Percentiles rank a stretch among this genome's conserved stretches.
phyloP scores from a whole-genome alignment of 1,140 invertebrate genomes.

The Habropoda laboriosa region DNA sequence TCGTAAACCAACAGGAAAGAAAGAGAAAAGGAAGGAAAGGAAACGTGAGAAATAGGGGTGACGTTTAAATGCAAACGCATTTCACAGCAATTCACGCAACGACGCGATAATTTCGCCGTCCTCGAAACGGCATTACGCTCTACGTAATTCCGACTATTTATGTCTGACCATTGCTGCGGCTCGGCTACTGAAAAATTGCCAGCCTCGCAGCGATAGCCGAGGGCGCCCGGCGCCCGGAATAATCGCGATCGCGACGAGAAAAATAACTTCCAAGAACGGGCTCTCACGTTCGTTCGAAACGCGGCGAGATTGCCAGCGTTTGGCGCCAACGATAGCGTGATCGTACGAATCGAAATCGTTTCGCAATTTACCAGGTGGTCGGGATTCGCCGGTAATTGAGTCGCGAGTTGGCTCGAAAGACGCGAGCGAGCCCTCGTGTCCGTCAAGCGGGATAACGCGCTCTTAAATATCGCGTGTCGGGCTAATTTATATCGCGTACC shows the following conservation, averaged over 20 bases:
- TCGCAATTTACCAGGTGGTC: not conserved
- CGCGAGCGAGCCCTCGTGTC: conserved; percentile 40
- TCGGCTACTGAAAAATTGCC: conserved; percentile 26
- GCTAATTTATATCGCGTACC: conserved; percentile 28
- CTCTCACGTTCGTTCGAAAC: conserved; percentile 9
- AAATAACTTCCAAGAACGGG: not conserved
- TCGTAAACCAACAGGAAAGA: not conserved
- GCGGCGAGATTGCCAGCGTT: not conserved
- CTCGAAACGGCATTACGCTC: not conserved
- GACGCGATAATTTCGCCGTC: conserved; percentile 34
- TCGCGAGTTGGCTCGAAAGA: conserved; percentile 33
- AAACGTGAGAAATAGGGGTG: not conserved
- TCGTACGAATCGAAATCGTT: conserved; percentile 16
- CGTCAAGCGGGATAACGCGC: conserved; percentile 43
- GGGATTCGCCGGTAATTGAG: conserved; percentile 44
- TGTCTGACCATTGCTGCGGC: not conserved
- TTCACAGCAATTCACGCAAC: conserved; percentile 23
- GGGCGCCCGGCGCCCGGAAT: no score
- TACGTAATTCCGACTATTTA: conserved; percentile 17
- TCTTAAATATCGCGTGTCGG: conserved; percentile 53
- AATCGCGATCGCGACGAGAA: not conserved
- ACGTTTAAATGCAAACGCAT: not conserved
- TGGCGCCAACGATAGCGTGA: conserved; percentile 32
- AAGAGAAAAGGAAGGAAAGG: not conserved
- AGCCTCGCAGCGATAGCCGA: not conserved